A percentile compares a stretch with the other conserved stretches of the same genome.
Conservation (phyloP, 2,113 vertebrate genomes). For the Gasterosteus nipponicus region DNA sequence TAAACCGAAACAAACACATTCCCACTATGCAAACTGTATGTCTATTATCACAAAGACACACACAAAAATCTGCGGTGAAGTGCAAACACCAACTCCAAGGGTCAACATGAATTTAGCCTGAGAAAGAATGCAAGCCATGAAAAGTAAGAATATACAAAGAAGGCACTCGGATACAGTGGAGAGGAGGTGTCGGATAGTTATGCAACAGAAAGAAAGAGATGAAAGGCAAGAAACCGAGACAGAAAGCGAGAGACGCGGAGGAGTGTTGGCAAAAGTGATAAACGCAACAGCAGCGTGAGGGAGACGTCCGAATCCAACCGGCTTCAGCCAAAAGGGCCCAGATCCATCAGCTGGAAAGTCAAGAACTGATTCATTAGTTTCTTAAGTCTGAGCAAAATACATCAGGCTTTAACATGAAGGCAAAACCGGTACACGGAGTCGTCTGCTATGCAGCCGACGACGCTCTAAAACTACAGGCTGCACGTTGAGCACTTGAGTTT, state of each 20-base stretch:
- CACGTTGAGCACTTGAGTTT: not conserved
- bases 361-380: not conserved
- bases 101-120: conserved; percentile 35
- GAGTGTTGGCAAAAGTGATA: conserved; percentile 29
- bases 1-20: conserved; percentile 4
- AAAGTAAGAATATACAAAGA: conserved; percentile 50
- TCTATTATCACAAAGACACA: not conserved
- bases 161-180: not conserved
- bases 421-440: not conserved
- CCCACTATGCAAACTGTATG: not conserved
- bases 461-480: not conserved
- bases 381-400: not conserved
- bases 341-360: not conserved
- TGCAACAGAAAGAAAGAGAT: conserved; percentile 39
- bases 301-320: not conserved
- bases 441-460: not conserved
- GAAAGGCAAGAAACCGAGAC: conserved; percentile 20
- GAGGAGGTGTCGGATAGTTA: conserved; percentile 50
- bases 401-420: not conserved
- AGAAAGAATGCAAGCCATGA: conserved; percentile 43
- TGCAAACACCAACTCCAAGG: conserved; percentile 13
- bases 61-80: conserved; percentile 3
- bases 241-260: conserved; percentile 12
- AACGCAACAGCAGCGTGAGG: conserved; percentile 10
- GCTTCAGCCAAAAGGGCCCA: not conserved